These are phyloP conservation scores for Platyura marginata DNA, from an alignment of 1,140 invertebrate species.

Conservation along the genomic window DNA sequence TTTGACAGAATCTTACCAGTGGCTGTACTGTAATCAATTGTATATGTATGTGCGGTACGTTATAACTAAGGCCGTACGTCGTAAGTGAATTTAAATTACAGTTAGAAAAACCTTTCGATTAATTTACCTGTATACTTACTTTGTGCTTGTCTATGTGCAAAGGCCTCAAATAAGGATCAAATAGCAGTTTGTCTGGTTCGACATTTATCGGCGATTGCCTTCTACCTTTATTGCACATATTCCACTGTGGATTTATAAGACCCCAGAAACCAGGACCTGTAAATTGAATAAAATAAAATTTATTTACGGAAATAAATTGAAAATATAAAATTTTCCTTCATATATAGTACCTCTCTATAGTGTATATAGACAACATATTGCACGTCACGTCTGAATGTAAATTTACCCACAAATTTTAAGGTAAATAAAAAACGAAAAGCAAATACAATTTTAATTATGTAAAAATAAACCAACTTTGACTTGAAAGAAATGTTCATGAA, in stretches of 20 bases:
- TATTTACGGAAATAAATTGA: background rate
- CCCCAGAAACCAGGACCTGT: constrained; percentile 96
- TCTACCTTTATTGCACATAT: constrained; percentile 80
- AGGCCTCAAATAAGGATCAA: constrained; percentile 77
- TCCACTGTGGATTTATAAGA: constrained; percentile 90
- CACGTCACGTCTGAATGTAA: too few species aligned
- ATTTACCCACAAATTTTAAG: too few species aligned
- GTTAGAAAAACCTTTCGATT: too few species aligned
- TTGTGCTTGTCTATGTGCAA: constrained; percentile 79
- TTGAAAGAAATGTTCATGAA: background rate
- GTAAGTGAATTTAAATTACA: too few species aligned
- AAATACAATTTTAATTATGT: too few species aligned
- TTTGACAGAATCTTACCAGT: too few species aligned
- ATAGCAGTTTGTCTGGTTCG: constrained; percentile 78
- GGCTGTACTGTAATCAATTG: too few species aligned
- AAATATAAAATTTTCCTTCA: background rate
- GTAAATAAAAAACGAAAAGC: too few species aligned
- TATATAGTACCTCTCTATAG: too few species aligned
- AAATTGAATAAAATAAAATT: constrained; percentile 9
- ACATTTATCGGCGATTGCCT: constrained; percentile 92
- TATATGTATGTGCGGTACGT: too few species aligned
- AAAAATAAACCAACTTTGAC: background rate
- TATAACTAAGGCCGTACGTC: too few species aligned
- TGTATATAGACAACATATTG: too few species aligned
- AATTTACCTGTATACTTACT: constrained; percentile 32